These are phyloP conservation scores for Carposina sasakii DNA, from an alignment of 1,140 invertebrate genomes.

Conservation along the genomic window DNA sequence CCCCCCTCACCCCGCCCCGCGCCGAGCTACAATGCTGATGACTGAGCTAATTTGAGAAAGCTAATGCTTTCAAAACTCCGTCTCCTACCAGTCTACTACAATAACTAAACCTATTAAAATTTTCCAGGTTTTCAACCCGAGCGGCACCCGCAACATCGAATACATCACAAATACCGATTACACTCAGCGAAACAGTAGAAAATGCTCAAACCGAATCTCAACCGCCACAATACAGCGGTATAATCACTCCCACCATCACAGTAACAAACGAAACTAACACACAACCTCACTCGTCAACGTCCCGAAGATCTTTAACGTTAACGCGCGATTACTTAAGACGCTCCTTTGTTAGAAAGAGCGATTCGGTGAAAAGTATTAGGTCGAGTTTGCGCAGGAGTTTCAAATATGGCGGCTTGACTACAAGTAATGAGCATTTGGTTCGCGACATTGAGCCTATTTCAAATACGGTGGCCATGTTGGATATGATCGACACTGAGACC, in stretches of 20 bases:
- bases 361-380: conserved; percentile 55
- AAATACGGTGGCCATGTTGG: conserved; percentile 54
- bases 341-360: conserved; percentile 58
- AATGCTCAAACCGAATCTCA: conserved; percentile 21
- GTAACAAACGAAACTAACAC: conserved; percentile 42
- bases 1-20: no score
- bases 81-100: no score
- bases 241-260: conserved; percentile 33
- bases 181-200: conserved; percentile 56
- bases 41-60: no score
- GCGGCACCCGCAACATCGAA: no score
- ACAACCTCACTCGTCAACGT: conserved; percentile 28
- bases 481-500: conserved; percentile 28
- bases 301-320: conserved; percentile 41
- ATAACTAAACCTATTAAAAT: no score
- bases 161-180: conserved; percentile 53
- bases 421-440: conserved; percentile 56
- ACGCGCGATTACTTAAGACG: conserved; percentile 49
- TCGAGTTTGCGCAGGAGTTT: conserved; percentile 56
- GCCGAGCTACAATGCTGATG: no score
- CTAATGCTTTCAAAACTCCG: no score
- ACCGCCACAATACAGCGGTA: conserved; percentile 40
- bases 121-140: no score
- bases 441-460: conserved; percentile 60
- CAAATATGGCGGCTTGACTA: conserved; percentile 53